Evolutionary conservation across 2,888 invertebrate genomes (phyloP).

Genomic region (Meganola albula): DNA sequence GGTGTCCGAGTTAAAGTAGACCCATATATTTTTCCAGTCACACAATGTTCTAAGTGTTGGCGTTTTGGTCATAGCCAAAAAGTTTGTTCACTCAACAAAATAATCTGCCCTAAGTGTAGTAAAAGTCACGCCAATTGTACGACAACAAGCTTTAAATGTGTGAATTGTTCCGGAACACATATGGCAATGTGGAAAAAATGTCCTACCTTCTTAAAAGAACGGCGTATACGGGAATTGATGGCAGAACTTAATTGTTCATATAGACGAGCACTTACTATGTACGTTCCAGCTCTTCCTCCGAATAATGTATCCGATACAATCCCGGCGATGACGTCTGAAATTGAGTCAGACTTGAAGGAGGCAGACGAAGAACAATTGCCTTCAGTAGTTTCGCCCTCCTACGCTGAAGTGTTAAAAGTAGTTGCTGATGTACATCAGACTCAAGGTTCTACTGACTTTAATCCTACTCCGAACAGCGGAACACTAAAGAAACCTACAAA

Average conservation of each 20-base stretch:
- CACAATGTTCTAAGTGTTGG: constrained; percentile 1
- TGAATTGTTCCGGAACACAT: neutral
- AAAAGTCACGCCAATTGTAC: constrained; percentile 1
- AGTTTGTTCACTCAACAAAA: neutral
- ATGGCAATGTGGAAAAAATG: neutral
- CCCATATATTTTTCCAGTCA: neutral
- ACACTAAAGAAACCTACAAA: too few species aligned
- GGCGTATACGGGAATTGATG: constrained; percentile 1
- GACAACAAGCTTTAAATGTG: neutral
- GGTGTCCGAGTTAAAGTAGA: neutral
- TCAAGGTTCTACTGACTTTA: too few species aligned
- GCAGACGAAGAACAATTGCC: neutral
- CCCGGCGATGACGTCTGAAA: neutral
- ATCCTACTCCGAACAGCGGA: too few species aligned
- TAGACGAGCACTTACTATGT: neutral
- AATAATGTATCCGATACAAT: neutral
- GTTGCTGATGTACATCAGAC: too few species aligned
- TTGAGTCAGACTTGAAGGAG: neutral
- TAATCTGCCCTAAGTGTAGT: constrained; percentile 1
- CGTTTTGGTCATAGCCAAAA: neutral
- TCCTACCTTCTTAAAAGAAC: neutral
- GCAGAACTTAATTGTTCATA: constrained; percentile 1
- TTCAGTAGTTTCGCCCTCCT: too few species aligned
- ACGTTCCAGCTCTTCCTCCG: neutral
- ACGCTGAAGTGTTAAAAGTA: too few species aligned